Conservation (phyloP, 2,797 vertebrate genomes). For the Rhinogobio ventralis region DNA sequence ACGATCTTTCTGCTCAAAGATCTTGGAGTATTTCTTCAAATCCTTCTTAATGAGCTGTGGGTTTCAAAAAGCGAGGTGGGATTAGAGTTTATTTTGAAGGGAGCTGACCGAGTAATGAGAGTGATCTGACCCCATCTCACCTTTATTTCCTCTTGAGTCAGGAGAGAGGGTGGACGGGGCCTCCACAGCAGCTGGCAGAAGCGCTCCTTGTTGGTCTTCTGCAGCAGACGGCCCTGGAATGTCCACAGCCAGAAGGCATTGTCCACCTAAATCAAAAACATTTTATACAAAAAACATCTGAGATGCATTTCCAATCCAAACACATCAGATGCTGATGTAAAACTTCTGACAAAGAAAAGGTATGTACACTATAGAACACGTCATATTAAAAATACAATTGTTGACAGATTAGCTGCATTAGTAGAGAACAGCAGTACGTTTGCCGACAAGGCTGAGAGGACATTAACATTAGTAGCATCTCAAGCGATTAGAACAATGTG, state of each 20-base stretch:
- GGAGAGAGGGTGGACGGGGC: slow-evolving; percentile 88
- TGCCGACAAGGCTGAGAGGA: too few relatives aligned
- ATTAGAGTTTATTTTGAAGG: not conserved
- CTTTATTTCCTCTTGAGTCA: slow-evolving; percentile 90
- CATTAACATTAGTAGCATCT: too few relatives aligned
- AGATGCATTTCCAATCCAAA: not conserved
- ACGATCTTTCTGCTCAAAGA: slow-evolving; percentile 99
- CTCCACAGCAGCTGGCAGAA: slow-evolving; percentile 99
- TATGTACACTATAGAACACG: too few relatives aligned
- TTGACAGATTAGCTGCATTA: too few relatives aligned
- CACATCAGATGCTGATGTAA: too few relatives aligned
- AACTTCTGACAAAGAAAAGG: too few relatives aligned
- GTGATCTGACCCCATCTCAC: slow-evolving; percentile 63
- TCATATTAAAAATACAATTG: too few relatives aligned
- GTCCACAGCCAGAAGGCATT: slow-evolving; percentile 99
- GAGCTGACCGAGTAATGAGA: not conserved
- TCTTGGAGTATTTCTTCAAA: slow-evolving; percentile 98
- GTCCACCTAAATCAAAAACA: slow-evolving; percentile 85
- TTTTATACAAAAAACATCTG: not conserved
- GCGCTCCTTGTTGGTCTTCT: slow-evolving; percentile 97
- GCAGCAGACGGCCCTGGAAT: slow-evolving; percentile 96
- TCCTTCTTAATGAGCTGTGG: slow-evolving; percentile 96
- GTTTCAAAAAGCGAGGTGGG: slow-evolving; percentile 37
- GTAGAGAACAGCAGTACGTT: too few relatives aligned
- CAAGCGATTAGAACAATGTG: too few relatives aligned